Percentiles rank a stretch among this genome's conserved stretches.
phyloP scores from a whole-genome alignment of 2,797 vertebrate genomes.

The Peromyscus nudipes region DNA sequence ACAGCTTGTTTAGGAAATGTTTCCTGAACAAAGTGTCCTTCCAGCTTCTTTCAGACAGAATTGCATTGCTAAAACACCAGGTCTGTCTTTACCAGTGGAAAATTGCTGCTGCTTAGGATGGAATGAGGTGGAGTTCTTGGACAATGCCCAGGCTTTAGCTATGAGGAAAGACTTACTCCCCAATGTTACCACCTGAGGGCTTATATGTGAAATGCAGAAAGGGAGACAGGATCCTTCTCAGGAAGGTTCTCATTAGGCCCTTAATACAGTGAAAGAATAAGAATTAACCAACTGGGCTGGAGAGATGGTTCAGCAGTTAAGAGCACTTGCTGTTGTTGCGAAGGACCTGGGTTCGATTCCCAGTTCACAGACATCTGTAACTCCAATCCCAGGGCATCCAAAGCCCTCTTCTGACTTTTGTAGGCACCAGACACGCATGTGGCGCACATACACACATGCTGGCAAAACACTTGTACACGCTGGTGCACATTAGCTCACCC shows the following conservation, averaged over 20 bases:
- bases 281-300: not conserved
- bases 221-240: not conserved
- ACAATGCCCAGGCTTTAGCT: accelerated
- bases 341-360: not conserved
- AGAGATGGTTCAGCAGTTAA: not conserved
- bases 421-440: not conserved
- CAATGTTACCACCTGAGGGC: not conserved
- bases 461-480: not conserved
- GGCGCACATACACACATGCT: not conserved
- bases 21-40: not conserved
- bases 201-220: not conserved
- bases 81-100: not conserved
- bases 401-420: not conserved
- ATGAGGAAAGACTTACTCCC: accelerated
- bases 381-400: not conserved
- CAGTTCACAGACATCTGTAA: not conserved
- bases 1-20: not conserved
- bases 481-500: accelerated
- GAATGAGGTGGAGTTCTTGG: not conserved
- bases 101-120: not conserved
- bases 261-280: no score
- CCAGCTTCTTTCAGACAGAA: not conserved
- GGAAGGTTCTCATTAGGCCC: no score
- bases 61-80: not conserved
- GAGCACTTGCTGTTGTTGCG: not conserved